phyloP scores from a whole-genome alignment of 1,140 invertebrate genomes.

The Idris sp. region DNA sequence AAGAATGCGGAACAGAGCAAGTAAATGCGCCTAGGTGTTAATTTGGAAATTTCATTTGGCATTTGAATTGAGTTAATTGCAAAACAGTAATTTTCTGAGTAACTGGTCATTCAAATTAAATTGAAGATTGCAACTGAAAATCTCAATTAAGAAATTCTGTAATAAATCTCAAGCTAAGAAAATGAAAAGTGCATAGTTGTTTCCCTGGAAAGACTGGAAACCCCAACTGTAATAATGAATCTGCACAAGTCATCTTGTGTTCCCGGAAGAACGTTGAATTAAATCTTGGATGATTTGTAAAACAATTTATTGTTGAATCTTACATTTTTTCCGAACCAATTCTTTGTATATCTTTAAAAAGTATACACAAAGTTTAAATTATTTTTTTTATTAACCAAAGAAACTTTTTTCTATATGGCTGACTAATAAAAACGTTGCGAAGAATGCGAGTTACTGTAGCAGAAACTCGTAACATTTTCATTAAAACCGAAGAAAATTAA shows the following conservation, averaged over 20 bases:
- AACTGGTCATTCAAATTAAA: constrained; percentile 34
- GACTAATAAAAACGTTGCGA: constrained; percentile 25
- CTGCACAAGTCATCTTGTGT: constrained; percentile 29
- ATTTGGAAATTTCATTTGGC: constrained; percentile 4
- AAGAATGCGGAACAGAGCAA: constrained; percentile 15
- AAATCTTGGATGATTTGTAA: constrained; percentile 51
- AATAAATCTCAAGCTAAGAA: constrained; percentile 19
- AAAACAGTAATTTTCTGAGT: not conserved
- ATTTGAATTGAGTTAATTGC: constrained; percentile 7
- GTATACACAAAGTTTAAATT: too few relatives aligned
- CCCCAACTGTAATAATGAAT: constrained; percentile 39
- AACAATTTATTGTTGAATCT: too few relatives aligned
- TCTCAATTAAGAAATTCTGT: constrained; percentile 32
- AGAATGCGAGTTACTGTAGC: constrained; percentile 41
- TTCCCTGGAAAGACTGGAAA: constrained; percentile 42
- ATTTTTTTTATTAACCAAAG: too few relatives aligned
- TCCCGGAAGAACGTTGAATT: constrained; percentile 26
- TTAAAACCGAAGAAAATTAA: constrained; percentile 50
- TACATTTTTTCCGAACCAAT: too few relatives aligned
- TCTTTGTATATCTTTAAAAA: too few relatives aligned
- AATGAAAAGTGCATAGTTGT: constrained; percentile 38
- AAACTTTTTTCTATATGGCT: too few relatives aligned
- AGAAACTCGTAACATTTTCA: constrained; percentile 52
- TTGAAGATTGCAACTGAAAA: constrained; percentile 19
- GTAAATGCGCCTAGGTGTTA: constrained; percentile 5